Percentiles rank a stretch among this genome's conserved stretches.
phyloP scores from a whole-genome alignment of 2,888 invertebrate genomes.

The Clistopyga incitator region DNA sequence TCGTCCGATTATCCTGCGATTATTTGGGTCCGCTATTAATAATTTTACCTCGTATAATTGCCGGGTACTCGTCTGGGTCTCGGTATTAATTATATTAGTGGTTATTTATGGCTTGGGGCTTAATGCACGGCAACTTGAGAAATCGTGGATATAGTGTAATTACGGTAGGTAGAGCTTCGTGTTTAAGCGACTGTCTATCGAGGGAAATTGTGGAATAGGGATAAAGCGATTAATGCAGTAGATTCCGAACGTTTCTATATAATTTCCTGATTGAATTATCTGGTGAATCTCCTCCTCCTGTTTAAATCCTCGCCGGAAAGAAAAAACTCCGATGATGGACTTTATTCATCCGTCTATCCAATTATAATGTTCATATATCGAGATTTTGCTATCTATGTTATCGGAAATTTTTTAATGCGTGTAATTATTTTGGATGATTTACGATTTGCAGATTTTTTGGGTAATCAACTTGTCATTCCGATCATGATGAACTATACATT shows the following conservation, averaged over 20 bases:
- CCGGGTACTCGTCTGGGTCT: conserved; percentile 5
- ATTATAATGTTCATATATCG: background rate
- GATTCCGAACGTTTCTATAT: conserved; percentile 6
- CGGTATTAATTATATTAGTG: conserved; percentile 21
- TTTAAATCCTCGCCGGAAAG: background rate
- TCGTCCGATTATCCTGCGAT: conserved; percentile 32
- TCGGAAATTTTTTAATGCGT: background rate
- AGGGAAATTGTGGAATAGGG: conserved; percentile 14
- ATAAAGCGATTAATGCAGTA: conserved; percentile 22
- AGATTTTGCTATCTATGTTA: background rate
- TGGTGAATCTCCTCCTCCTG: background rate
- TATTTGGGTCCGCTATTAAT: conserved; percentile 35
- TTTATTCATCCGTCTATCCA: background rate
- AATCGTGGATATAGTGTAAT: background rate
- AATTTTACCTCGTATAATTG: conserved; percentile 49
- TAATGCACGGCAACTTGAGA: background rate
- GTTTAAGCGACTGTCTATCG: background rate
- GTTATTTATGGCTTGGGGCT: conserved; percentile 9
- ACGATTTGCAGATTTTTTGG: background rate
- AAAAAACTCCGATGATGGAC: background rate
- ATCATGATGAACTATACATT: background rate
- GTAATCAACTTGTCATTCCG: background rate
- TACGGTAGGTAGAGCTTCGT: background rate
- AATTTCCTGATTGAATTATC: background rate
- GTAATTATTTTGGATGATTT: background rate